Evolutionary conservation across 2,113 vertebrate species (phyloP).

Genomic region (Neolamprologus falcicula): DNA sequence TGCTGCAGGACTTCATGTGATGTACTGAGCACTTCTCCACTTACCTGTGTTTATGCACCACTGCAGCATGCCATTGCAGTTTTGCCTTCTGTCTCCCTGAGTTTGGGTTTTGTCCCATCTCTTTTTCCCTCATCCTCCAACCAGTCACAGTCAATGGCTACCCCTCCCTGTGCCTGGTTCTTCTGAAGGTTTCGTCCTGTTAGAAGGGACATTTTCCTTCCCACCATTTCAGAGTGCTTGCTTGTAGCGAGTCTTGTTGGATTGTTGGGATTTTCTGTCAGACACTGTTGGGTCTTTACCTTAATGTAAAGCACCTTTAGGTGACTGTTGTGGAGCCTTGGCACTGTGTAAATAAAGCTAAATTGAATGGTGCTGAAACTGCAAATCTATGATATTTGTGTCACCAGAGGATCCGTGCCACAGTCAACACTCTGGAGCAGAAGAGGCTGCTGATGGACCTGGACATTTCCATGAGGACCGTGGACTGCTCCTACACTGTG

Average conservation of each 20-base stretch:
- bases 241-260: not conserved
- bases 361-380: not conserved
- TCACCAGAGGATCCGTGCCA: constrained; percentile 88
- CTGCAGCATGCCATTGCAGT: not conserved
- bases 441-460: constrained; percentile 98
- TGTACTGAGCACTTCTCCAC: not conserved
- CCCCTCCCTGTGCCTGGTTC: not conserved
- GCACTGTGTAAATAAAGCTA: not conserved
- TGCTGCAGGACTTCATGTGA: not conserved
- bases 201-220: not conserved
- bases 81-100: not conserved
- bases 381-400: not conserved
- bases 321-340: not conserved
- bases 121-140: not conserved
- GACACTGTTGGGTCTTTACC: not conserved
- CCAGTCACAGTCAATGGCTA: not conserved
- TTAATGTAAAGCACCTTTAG: not conserved
- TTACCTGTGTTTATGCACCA: not conserved
- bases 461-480: constrained; percentile 97
- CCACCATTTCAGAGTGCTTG: not conserved
- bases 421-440: constrained; percentile 96
- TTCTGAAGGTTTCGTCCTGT: not conserved
- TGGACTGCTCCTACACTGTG: constrained; percentile 95
- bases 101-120: not conserved
- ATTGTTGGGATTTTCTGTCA: not conserved